A percentile compares a stretch with the other conserved stretches of the same genome.
Evolutionary conservation across 2,797 vertebrate species (phyloP).

Genomic region (Semaprochilodus insignis): DNA sequence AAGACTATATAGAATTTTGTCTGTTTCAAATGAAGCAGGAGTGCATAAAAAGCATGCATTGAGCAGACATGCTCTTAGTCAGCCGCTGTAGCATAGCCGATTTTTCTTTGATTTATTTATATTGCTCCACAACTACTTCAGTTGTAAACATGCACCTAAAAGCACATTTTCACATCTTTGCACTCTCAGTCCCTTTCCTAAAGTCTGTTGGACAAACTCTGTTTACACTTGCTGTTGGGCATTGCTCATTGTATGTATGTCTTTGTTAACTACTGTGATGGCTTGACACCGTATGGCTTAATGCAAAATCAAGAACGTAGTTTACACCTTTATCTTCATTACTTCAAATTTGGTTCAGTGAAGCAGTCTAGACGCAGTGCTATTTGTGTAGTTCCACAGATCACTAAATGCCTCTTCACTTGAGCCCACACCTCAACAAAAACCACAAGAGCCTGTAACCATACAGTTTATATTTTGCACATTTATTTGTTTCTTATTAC

Average conservation of each 20-base stretch:
- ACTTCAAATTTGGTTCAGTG: not conserved
- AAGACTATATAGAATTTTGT: not conserved
- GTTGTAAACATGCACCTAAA: slow-evolving; percentile 31
- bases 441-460: slow-evolving; percentile 6
- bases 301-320: not conserved
- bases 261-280: not conserved
- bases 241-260: not conserved
- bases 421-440: not conserved
- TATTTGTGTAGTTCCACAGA: not conserved
- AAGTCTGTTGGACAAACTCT: not conserved
- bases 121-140: not conserved
- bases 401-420: not conserved
- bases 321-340: not conserved
- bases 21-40: not conserved
- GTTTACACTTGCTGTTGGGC: slow-evolving; percentile 11
- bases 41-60: not conserved
- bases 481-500: not conserved
- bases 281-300: slow-evolving; percentile 6
- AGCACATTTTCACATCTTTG: slow-evolving; percentile 29
- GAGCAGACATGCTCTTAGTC: not conserved
- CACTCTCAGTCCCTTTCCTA: not conserved
- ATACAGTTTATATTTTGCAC: slow-evolving; percentile 4
- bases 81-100: slow-evolving; percentile 15
- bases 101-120: not conserved
- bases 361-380: not conserved